These are phyloP conservation scores for Epinephelus malabaricus DNA, from an alignment of 2,797 vertebrate species.

Conservation along the genomic window DNA sequence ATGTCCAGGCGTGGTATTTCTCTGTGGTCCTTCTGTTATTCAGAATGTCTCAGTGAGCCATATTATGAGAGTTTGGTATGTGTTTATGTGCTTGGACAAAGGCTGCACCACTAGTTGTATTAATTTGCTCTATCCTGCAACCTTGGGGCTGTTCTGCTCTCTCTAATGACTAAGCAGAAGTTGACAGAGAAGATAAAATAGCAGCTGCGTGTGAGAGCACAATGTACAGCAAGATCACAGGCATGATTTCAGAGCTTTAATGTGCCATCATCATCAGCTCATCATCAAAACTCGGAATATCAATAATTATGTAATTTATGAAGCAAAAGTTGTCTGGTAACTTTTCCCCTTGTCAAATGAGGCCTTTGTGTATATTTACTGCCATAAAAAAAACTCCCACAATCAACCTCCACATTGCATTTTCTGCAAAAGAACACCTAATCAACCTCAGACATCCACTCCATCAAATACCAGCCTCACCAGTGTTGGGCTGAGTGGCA, in stretches of 20 bases:
- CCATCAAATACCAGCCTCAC: conserved; percentile 30
- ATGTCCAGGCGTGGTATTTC: conserved; percentile 48
- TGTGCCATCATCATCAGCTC: neutral
- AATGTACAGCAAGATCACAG: conserved; percentile 29
- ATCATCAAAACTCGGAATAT: conserved; percentile 9
- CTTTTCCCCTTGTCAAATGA: neutral
- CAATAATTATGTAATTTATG: neutral
- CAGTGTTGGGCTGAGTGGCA: conserved; percentile 38
- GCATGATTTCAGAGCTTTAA: conserved; percentile 6
- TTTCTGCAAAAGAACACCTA: conserved; percentile 37
- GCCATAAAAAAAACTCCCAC: conserved; percentile 9
- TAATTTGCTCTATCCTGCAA: conserved; percentile 57
- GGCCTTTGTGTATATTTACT: conserved; percentile 6
- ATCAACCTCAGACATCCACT: conserved; percentile 45
- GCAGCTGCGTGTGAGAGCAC: conserved; percentile 12
- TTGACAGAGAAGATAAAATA: conserved; percentile 58
- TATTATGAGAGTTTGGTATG: conserved; percentile 36
- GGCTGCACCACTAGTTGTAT: conserved; percentile 38
- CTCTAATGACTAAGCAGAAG: conserved; percentile 71
- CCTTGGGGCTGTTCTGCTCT: conserved; percentile 54
- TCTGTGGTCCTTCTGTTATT: conserved; percentile 25
- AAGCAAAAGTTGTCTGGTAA: neutral
- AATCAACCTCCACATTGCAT: conserved; percentile 34
- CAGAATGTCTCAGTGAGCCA: conserved; percentile 38
- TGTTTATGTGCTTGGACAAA: conserved; percentile 47